A percentile compares a stretch with the other conserved stretches of the same genome.
Conservation (phyloP, 2,888 invertebrate species). For the Aproaerema taeniolella region DNA sequence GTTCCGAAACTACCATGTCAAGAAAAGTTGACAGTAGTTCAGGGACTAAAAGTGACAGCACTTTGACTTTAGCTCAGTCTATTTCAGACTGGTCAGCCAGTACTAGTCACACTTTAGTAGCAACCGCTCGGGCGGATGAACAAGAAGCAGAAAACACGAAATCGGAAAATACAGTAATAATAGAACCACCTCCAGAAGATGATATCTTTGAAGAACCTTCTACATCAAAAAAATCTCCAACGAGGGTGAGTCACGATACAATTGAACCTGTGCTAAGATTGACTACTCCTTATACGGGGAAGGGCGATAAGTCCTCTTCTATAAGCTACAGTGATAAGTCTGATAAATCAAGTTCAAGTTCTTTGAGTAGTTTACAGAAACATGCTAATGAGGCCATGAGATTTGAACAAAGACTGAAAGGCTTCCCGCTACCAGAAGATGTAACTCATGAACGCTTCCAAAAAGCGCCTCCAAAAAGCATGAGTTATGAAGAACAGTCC, state of each 20-base stretch:
- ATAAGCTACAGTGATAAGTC: conserved; percentile 72
- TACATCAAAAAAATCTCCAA: conserved; percentile 35
- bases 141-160: conserved; percentile 59
- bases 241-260: conserved; percentile 33
- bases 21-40: conserved; percentile 79
- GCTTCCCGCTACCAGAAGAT: conserved; percentile 42
- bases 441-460: conserved; percentile 51
- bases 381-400: conserved; percentile 56
- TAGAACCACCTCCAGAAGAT: conserved; percentile 43
- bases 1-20: conserved; percentile 76
- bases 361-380: conserved; percentile 67
- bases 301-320: conserved; percentile 68
- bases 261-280: conserved; percentile 54
- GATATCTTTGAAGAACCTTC: conserved; percentile 39
- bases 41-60: conserved; percentile 88
- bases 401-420: conserved; percentile 56
- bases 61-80: conserved; percentile 84
- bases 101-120: conserved; percentile 85
- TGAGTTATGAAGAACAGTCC: conserved; percentile 67
- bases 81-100: conserved; percentile 91
- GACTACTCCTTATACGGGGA: conserved; percentile 46
- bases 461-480: conserved; percentile 66
- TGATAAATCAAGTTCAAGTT: conserved; percentile 72
- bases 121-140: conserved; percentile 74
- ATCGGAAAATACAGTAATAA: conserved; percentile 65